Evolutionary conservation across 2,113 vertebrate species (phyloP).

Genomic region (Chionis minor): DNA sequence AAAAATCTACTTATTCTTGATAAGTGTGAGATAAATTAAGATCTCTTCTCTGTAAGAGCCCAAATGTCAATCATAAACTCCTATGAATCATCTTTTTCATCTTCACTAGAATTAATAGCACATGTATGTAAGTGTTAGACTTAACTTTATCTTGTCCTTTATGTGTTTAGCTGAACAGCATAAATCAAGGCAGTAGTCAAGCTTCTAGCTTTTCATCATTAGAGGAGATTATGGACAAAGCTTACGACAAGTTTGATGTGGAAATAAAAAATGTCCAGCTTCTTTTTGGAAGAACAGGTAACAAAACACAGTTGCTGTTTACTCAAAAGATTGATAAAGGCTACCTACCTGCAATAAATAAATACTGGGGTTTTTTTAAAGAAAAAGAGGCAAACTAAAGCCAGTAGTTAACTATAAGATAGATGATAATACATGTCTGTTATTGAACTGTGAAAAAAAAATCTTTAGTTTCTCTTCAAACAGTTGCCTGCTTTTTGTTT

Average conservation of each 20-base stretch:
- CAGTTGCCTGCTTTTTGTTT: background rate
- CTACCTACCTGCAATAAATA: background rate
- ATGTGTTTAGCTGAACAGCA: conserved; percentile 83
- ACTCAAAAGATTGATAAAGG: background rate
- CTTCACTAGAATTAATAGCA: background rate
- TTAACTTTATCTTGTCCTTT: background rate
- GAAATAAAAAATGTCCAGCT: conserved; percentile 90
- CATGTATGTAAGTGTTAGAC: background rate
- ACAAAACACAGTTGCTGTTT: background rate
- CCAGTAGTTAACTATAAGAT: background rate
- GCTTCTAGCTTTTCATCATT: conserved; percentile 82
- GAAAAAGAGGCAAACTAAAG: background rate
- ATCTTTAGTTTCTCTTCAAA: background rate
- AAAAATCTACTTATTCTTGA: background rate
- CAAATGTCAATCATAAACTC: background rate
- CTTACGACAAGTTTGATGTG: conserved; percentile 91
- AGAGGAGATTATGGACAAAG: conserved; percentile 96
- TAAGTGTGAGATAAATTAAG: background rate
- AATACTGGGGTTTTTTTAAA: background rate
- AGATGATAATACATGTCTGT: background rate
- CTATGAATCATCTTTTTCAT: background rate
- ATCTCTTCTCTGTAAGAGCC: background rate
- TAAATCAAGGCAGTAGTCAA: conserved; percentile 75
- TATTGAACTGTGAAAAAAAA: background rate
- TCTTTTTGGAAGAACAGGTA: conserved; percentile 92